phyloP scores from a whole-genome alignment of 2,888 invertebrate genomes.

The Lutraria lutraria region DNA sequence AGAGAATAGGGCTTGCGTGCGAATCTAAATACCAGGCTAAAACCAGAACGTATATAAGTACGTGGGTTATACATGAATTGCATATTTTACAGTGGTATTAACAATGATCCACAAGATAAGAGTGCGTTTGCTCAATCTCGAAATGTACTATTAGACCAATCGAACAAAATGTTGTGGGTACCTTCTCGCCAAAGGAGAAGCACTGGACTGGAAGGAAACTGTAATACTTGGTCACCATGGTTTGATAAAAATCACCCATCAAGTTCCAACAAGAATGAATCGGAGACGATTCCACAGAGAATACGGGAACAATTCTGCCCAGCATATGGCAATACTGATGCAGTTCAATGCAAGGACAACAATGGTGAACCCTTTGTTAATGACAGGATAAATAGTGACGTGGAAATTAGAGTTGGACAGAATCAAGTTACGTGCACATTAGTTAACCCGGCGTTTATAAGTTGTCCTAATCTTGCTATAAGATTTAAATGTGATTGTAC shows the following conservation, averaged over 20 bases:
- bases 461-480: slow-evolving; percentile 36
- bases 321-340: not conserved
- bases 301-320: not conserved
- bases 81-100: not conserved
- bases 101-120: not conserved
- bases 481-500: slow-evolving; percentile 27
- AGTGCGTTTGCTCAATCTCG: not conserved
- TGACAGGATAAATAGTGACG: not conserved
- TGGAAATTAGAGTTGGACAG: not conserved
- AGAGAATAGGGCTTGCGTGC: too few species aligned
- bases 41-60: too few species aligned
- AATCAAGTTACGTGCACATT: slow-evolving; percentile 6
- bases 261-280: not conserved
- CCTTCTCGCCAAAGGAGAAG: not conserved
- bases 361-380: slow-evolving; percentile 4
- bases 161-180: not conserved
- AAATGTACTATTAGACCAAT: not conserved
- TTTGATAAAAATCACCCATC: not conserved
- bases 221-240: slow-evolving; percentile 11
- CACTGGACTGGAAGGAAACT: not conserved
- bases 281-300: not conserved
- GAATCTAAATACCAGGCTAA: too few species aligned
- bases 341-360: slow-evolving; percentile 10
- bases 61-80: not conserved
- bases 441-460: too few species aligned